These are phyloP conservation scores for Maylandia zebra DNA, from an alignment of 2,113 vertebrate genomes.

Conservation along the genomic window DNA sequence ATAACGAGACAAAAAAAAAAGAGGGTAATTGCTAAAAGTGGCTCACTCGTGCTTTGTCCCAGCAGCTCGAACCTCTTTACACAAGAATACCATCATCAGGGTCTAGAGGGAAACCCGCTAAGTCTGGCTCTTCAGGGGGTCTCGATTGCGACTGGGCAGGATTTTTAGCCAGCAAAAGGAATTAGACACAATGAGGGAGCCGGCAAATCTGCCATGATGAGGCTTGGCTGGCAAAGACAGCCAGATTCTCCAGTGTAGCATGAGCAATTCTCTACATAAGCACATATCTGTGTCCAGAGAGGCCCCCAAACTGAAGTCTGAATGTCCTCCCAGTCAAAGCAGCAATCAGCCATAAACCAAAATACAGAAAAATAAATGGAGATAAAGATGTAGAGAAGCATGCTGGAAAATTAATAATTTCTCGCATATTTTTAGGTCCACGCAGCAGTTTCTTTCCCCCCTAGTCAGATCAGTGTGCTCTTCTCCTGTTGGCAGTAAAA, in stretches of 20 bases:
- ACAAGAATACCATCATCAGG: background rate
- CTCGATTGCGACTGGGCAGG: background rate
- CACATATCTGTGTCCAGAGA: constrained; percentile 15
- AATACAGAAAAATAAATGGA: background rate
- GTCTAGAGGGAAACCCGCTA: background rate
- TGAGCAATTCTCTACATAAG: constrained; percentile 35
- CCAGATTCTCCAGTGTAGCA: constrained; percentile 27
- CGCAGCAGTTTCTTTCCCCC: background rate
- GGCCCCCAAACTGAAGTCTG: background rate
- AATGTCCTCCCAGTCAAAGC: constrained; percentile 17
- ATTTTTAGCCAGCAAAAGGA: constrained; percentile 11
- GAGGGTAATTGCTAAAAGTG: background rate
- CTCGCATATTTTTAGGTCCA: background rate
- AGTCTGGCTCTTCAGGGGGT: constrained; percentile 1
- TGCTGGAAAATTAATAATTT: background rate
- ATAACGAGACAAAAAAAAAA: background rate
- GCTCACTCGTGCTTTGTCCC: background rate
- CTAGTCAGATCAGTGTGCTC: background rate
- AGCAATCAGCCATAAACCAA: background rate
- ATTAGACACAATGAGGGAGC: constrained; percentile 26
- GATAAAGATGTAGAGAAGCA: background rate
- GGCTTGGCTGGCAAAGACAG: constrained; percentile 16
- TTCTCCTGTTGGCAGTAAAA: background rate
- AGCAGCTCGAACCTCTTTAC: background rate
- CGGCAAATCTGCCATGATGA: constrained; percentile 36